Evolutionary conservation across 1,140 invertebrate genomes (phyloP).

Genomic region (Drosophila miranda): DNA sequence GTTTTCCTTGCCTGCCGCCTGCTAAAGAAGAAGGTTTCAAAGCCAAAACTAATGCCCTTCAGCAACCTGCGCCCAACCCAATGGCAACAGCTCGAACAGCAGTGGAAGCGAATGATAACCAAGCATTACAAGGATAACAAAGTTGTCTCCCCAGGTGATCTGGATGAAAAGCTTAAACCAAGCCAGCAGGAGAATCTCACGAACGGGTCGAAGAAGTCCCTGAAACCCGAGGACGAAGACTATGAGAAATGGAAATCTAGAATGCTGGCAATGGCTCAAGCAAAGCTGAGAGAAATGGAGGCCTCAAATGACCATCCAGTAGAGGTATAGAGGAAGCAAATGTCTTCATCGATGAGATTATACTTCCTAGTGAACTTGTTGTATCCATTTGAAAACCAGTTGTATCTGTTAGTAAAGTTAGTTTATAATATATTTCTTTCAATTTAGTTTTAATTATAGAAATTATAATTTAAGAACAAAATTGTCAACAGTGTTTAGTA

Average conservation of each 20-base stretch:
- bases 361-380: neutral
- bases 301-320: neutral
- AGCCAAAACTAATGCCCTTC: conserved; percentile 73
- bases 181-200: conserved; percentile 23
- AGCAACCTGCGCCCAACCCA: conserved; percentile 82
- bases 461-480: neutral
- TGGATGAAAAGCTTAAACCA: conserved; percentile 49
- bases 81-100: conserved; percentile 78
- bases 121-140: conserved; percentile 61
- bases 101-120: conserved; percentile 80
- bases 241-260: conserved; percentile 76
- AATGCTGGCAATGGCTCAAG: conserved; percentile 62
- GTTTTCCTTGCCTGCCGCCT: conserved; percentile 82
- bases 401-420: neutral
- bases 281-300: conserved; percentile 46
- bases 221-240: conserved; percentile 56
- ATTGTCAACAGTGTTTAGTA: no score
- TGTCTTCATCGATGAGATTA: neutral
- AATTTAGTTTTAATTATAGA: conserved; percentile 17
- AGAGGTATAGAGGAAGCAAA: neutral
- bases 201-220: conserved; percentile 8
- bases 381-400: conserved; percentile 22
- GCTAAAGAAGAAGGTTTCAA: conserved; percentile 75
- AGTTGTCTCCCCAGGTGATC: conserved; percentile 3
- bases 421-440: conserved; percentile 13